Evolutionary conservation across 2,797 vertebrate species (phyloP).

Genomic region (Cottoperca gobio): DNA sequence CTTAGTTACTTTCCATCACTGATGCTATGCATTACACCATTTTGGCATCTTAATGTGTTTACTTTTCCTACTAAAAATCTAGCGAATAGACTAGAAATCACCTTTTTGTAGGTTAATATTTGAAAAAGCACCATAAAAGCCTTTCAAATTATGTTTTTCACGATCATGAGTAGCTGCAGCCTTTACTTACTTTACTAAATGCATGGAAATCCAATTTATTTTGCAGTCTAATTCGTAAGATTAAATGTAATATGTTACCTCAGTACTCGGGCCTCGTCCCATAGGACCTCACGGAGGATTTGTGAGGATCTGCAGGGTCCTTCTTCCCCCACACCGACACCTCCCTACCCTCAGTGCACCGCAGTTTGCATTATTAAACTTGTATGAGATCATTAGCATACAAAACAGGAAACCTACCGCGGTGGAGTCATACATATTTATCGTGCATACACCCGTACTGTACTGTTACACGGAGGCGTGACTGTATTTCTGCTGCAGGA

Average conservation of each 20-base stretch:
- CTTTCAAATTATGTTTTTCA: constrained; percentile 7
- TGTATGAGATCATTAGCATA: constrained; percentile 84
- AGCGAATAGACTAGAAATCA: not conserved
- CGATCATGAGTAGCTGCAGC: constrained; percentile 8
- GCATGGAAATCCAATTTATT: constrained; percentile 38
- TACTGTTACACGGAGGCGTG: constrained; percentile 52
- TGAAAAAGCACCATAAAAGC: not conserved
- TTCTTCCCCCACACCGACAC: constrained; percentile 22
- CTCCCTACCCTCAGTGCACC: constrained; percentile 55
- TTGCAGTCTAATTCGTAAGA: constrained; percentile 59
- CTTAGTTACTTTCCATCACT: not conserved
- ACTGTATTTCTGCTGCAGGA: constrained; percentile 44
- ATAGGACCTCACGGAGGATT: constrained; percentile 37
- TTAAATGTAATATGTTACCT: constrained; percentile 65
- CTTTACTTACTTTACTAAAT: not conserved
- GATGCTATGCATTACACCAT: not conserved
- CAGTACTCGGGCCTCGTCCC: constrained; percentile 41
- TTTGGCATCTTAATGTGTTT: not conserved
- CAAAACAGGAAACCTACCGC: constrained; percentile 79
- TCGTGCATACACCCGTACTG: constrained; percentile 64
- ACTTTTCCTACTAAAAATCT: not conserved
- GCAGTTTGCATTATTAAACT: constrained; percentile 80
- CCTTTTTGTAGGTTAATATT: not conserved
- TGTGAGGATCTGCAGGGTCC: constrained; percentile 28
- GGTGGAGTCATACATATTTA: constrained; percentile 81